Conservation (phyloP, 1,140 invertebrate genomes). For the Ridgeia piscesae region DNA sequence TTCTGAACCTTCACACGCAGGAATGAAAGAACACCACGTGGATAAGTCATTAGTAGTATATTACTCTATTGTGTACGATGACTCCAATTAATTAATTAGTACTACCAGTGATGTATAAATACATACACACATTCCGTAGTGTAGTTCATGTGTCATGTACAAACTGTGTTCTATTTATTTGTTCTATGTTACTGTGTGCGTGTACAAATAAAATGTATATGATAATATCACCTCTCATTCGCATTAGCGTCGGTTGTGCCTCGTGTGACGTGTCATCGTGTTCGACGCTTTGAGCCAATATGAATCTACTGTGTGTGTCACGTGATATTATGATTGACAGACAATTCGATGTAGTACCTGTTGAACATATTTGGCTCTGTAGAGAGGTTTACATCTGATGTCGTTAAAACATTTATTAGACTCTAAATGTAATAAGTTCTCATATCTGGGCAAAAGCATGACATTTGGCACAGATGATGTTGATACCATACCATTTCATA, state of each 20-base stretch:
- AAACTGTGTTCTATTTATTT: neutral
- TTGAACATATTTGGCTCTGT: no score
- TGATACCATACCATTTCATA: no score
- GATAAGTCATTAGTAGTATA: neutral
- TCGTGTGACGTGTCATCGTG: neutral
- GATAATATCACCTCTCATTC: neutral
- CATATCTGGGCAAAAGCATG: no score
- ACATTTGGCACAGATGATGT: no score
- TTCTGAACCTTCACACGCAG: no score
- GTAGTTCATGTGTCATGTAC: neutral
- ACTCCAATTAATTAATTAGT: neutral
- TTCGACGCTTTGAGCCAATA: neutral
- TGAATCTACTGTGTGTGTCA: neutral
- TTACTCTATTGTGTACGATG: neutral
- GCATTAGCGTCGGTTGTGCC: neutral
- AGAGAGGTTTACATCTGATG: no score
- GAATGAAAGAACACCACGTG: no score
- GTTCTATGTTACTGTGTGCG: neutral
- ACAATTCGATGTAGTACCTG: no score
- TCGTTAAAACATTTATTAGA: no score
- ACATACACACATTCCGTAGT: neutral
- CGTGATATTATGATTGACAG: neutral
- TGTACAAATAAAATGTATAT: conserved; percentile 2
- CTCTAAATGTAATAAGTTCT: no score
- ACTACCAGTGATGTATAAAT: neutral